Conservation (phyloP, 2,888 invertebrate genomes). For the Lumbricus terrestris region DNA sequence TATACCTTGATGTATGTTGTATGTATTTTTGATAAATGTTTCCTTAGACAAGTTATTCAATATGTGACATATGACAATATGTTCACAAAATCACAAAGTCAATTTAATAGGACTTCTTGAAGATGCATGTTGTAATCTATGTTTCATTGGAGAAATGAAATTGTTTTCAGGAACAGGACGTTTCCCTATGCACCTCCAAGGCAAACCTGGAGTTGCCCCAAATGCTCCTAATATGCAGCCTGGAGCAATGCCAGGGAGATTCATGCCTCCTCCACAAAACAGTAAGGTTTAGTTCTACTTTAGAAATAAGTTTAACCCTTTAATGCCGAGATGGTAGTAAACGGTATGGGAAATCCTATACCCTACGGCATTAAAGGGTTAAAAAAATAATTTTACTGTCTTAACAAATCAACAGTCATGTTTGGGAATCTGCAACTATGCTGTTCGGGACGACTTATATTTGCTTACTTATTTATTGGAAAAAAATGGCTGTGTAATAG, state of each 20-base stretch:
- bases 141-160: not conserved
- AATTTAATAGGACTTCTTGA: not conserved
- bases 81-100: not conserved
- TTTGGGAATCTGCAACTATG: not conserved
- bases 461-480: not conserved
- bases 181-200: slow-evolving; percentile 8
- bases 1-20: not conserved
- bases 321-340: too few species aligned
- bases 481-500: not conserved
- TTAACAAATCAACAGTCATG: not conserved
- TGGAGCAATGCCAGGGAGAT: not conserved
- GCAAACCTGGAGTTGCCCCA: not conserved
- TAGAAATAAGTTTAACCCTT: not conserved
- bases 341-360: too few species aligned
- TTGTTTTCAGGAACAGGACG: not conserved
- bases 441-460: not conserved
- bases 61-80: not conserved
- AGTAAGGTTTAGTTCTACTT: not conserved
- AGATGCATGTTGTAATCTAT: not conserved
- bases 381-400: not conserved
- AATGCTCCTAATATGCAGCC: slow-evolving; percentile 4
- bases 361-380: too few species aligned
- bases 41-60: not conserved
- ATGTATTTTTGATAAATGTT: not conserved
- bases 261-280: slow-evolving; percentile 9